Evolutionary conservation across 2,888 invertebrate genomes (phyloP).

Genomic region (Mongoloraphidia duomilia): DNA sequence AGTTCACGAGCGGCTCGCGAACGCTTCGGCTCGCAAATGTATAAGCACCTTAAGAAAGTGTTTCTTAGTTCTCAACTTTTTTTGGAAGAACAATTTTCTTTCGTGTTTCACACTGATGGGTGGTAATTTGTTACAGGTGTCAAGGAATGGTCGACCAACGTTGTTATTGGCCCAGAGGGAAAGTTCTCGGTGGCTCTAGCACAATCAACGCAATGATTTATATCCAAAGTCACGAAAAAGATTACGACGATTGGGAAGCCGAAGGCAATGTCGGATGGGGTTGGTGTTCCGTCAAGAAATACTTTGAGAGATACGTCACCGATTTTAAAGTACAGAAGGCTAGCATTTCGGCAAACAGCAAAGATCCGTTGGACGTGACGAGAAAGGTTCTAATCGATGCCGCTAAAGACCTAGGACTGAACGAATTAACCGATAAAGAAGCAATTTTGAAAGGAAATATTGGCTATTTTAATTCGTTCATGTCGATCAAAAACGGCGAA

Average conservation of each 20-base stretch:
- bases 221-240: constrained; percentile 43
- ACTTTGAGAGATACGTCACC: constrained; percentile 19
- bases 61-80: too few species aligned
- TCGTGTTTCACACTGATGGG: too few species aligned
- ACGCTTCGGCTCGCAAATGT: too few species aligned
- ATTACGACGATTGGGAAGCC: constrained; percentile 47
- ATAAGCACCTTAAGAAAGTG: too few species aligned
- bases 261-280: constrained; percentile 15
- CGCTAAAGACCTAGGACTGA: constrained; percentile 23
- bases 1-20: too few species aligned
- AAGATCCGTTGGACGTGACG: background rate
- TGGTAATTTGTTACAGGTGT: constrained; percentile 17
- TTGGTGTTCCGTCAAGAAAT: constrained; percentile 12
- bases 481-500: constrained; percentile 28
- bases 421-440: constrained; percentile 11
- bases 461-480: constrained; percentile 27
- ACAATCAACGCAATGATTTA: too few species aligned
- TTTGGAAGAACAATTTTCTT: too few species aligned
- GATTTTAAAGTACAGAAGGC: constrained; percentile 2
- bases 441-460: constrained; percentile 25
- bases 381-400: constrained; percentile 10
- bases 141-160: constrained; percentile 22
- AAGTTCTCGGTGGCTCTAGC: too few species aligned
- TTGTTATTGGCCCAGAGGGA: constrained; percentile 13
- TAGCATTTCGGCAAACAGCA: background rate